Base-by-base conservation (phyloP, 2,888 invertebrate species). In the Oscheius sp. region DNA sequence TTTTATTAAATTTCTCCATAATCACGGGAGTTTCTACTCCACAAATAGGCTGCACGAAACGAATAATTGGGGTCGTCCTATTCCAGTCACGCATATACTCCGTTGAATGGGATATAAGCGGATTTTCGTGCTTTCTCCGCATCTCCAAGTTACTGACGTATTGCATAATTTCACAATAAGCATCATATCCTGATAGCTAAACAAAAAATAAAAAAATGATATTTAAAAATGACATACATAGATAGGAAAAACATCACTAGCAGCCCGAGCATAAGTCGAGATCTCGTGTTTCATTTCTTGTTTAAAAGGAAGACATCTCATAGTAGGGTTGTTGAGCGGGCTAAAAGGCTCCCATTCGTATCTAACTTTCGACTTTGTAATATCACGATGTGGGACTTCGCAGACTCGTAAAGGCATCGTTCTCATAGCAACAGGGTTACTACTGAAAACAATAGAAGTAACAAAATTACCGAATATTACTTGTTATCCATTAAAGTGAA, bases 41-140 rank as follows among this genome's bases (percentile, higher is more conserved):
- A 43, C 61, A 61, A 61, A 61, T 25, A 43, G 43, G 16, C 18
- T 61, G 61, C 12, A 61, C 16, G 18, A 61, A 43, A 23, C 45
- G 16, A 12, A 61, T 5, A 18, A 61, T 61, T n/a, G 41, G 61
- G 6, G 61, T 61, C 5, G 35, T 41, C 5, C 21, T 7, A 6
- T n/a, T 61, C 61, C 61, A 61, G n/a, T 61, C 61, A 16, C 61
- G 18, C 61, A 61, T 61, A 18, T 61, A 2, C 7, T 45, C 61
- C 6, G 25, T 21, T 5, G 43, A 1, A 21, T 43, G 61, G n/a
- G n/a, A 3, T 16, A 61, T 21, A 9, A 43, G 18, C 1, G 61
- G 61, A 18, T 43, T n/a, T n/a, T 29, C 29, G 18, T 35, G 43
- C 61, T 45, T 61, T 21, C 18, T 61, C 13, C 23, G 35, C n/a